phyloP scores from a whole-genome alignment of 2,113 vertebrate species.

The Lethenteron reissneri region DNA sequence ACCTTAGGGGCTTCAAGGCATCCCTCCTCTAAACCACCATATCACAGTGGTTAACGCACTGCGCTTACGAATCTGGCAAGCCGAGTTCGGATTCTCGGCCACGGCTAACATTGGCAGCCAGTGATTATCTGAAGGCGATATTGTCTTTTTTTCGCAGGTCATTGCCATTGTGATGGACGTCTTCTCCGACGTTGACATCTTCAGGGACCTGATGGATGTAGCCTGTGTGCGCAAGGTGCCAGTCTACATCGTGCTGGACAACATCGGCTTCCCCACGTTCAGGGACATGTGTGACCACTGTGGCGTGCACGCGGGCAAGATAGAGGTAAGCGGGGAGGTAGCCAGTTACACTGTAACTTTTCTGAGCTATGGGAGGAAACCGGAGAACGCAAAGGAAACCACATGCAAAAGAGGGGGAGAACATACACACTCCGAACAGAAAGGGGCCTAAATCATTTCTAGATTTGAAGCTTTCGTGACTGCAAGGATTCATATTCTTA shows the following conservation, averaged over 20 bases:
- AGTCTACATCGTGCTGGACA: constrained; percentile 59
- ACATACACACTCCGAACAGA: constrained; percentile 10
- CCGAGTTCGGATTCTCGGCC: too few relatives aligned
- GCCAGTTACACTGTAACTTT: too few relatives aligned
- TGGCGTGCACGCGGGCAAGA: constrained; percentile 32
- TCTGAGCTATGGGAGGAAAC: too few relatives aligned
- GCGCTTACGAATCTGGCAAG: too few relatives aligned
- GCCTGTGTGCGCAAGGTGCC: constrained; percentile 41
- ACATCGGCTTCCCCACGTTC: constrained; percentile 36
- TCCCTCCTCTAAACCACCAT: too few relatives aligned
- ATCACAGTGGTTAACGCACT: too few relatives aligned
- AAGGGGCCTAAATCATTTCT: constrained; percentile 10
- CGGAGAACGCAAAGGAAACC: not conserved
- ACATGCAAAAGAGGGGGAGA: not conserved
- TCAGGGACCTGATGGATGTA: constrained; percentile 62
- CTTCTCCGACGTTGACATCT: constrained; percentile 65
- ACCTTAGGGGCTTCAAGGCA: too few relatives aligned
- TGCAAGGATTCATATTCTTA: too few relatives aligned
- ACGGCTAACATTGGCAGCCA: too few relatives aligned
- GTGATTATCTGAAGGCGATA: too few relatives aligned
- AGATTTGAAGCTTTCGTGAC: too few relatives aligned
- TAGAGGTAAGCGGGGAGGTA: constrained; percentile 28
- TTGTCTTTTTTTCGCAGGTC: constrained; percentile 29
- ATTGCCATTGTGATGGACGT: constrained; percentile 79
- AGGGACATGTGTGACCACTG: constrained; percentile 65